Evolutionary conservation across 1,140 invertebrate species (phyloP).

Genomic region (Lanistes nyassanus): DNA sequence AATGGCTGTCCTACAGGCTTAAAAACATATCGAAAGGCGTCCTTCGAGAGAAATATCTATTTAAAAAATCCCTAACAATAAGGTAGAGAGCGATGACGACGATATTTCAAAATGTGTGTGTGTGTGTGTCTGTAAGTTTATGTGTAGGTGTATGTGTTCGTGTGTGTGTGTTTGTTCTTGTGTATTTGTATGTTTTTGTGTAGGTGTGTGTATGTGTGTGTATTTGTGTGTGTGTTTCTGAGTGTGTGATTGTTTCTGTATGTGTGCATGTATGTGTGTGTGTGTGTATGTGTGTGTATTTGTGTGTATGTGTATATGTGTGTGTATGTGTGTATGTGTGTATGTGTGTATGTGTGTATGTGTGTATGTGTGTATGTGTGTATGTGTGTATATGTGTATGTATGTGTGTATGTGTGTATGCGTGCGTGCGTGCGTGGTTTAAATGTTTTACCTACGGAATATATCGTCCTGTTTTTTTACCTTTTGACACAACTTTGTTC

Average conservation of each 20-base stretch:
- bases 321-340: not conserved
- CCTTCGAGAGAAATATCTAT: no score
- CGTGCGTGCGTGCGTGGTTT: not conserved
- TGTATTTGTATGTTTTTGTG: not conserved
- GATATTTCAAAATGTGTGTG: no score
- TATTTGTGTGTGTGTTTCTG: not conserved
- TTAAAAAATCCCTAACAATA: no score
- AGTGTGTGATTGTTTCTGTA: not conserved
- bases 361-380: slow-evolving; percentile 8
- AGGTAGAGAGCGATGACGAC: no score
- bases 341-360: slow-evolving; percentile 1
- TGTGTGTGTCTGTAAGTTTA: not conserved
- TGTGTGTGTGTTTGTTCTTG: not conserved
- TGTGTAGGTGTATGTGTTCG: not conserved
- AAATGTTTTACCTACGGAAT: not conserved
- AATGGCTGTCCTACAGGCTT: no score
- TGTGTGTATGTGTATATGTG: slow-evolving; percentile 8
- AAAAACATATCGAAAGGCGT: no score
- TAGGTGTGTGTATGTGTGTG: not conserved
- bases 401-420: slow-evolving; percentile 1
- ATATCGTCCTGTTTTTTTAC: no score
- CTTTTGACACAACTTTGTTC: no score
- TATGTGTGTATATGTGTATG: slow-evolving; percentile 11
- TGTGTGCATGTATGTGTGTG: slow-evolving; percentile 1
- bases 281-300: slow-evolving; percentile 9